Evolutionary conservation across 2,888 invertebrate genomes (phyloP), one percentile per base, ranked within the genome.

Genomic region (Gari tellinella): DNA sequence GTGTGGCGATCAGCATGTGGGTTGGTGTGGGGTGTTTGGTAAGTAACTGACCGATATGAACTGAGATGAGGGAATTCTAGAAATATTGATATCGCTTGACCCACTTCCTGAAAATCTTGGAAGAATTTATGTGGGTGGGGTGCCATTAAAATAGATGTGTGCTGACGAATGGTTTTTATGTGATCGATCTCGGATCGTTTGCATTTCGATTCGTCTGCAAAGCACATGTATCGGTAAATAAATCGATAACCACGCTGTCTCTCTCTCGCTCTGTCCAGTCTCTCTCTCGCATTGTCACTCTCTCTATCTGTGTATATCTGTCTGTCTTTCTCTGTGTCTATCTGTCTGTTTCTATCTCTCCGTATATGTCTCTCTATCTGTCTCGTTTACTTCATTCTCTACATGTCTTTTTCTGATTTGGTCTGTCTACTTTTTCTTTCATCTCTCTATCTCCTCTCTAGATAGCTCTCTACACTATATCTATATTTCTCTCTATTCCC

Each of bases 91-190:
- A n/a, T 48, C 23, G 23, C 12, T 31, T 31, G 31, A 43, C 43
- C 43, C 43, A 43, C 43, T 43, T 43, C 43, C 43, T 43, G 43
- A 3, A 48, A 48, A n/a, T 48, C 21, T 48, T 23, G 17, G 21
- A 12, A 12, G 23, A n/a, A 23, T 21, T 14, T 19, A 49, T 17
- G 49, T 49, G 49, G 49, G 49, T 49, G 49, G 49, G 49, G 49
- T 49, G 49, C 15, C 49, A 49, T 23, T 21, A 49, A 31, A 31
- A 31, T 31, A 4, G 31, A 31, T 31, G 10, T 31, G 4, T 4
- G 4, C 31, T 31, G 31, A 7, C 31, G 4, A 7, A 31, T 31
- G 31, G 4, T 31, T 7, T 31, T 31, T 31, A n/a, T n/a, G 4
- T 31, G 31, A 31, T 31, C 31, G 31, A 31, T 31, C 10, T 31